Base-by-base conservation (phyloP, 2,888 invertebrate genomes). In the Mallateleia sp. region DNA sequence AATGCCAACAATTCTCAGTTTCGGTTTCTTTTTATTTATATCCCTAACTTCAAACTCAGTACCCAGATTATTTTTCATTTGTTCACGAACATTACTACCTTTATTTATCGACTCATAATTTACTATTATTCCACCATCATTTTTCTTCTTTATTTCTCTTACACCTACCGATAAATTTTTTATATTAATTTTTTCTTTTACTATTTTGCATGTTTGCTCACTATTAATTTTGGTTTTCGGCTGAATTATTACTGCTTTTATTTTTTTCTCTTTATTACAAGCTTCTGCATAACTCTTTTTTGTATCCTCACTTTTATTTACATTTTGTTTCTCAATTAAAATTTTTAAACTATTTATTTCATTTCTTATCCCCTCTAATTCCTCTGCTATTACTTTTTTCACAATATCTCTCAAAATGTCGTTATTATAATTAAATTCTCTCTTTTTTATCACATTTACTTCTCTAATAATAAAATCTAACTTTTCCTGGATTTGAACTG, bases 1-100 rank as follows among this genome's bases (percentile, higher is more conserved):
- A 4, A 69, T 20, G 18, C 25, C 42, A 25, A 69, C 56, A 15
- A 69, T 69, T 56, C 56, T 69, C 9, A 69, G n/a, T 56, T 56
- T 69, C 5, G 54, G 54, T 25, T 42, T 54, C 42, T 56, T 25
- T 56, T 14, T 60, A 11, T 60, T 60, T 14, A 60, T 38, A 22
- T 47, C 47, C 9, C 18, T 14, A 6, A 47, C 9, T 20, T 47
- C 47, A 47, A 47, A 47, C 2, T 47, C 47, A 25, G n/a, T 28
- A 1, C 56, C 56, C 1, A 25, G 14, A 0, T 56, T 56, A 24
- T 28, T 28, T 56, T 28, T 28, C 15, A 25, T 56, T n/a, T 2
- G 5, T 28, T 62, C 62, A 42, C 22, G 5, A 3, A 42, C 7
- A 32, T 58, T n/a, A 15, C n/a, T 14, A n/a, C 24, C n/a, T 11